These are phyloP conservation scores for Piaya cayana DNA, from an alignment of 2,113 vertebrate genomes.

Conservation along the genomic window DNA sequence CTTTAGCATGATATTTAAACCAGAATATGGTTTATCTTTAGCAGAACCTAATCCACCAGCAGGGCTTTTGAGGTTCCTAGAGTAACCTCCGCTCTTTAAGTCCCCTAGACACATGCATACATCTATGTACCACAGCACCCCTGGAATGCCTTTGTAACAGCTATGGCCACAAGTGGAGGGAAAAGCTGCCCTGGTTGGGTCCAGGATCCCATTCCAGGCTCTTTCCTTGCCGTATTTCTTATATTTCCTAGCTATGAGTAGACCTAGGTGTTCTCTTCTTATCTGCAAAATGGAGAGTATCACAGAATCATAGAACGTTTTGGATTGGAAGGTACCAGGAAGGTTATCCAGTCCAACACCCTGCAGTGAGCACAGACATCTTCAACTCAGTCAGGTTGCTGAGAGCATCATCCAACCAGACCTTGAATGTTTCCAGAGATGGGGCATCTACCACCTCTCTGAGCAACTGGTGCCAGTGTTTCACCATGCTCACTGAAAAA, in stretches of 20 bases:
- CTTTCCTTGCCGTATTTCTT: not conserved
- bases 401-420: too few species aligned
- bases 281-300: not conserved
- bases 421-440: too few species aligned
- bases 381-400: too few species aligned
- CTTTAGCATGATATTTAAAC: not conserved
- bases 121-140: not conserved
- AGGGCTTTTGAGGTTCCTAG: not conserved
- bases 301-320: too few species aligned
- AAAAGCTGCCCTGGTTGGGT: not conserved
- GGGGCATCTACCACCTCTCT: too few species aligned
- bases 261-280: not conserved
- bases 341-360: too few species aligned
- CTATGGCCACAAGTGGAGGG: fast-evolving
- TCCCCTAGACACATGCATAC: fast-evolving
- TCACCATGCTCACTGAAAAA: too few species aligned
- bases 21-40: not conserved
- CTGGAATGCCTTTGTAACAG: not conserved
- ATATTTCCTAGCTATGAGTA: not conserved
- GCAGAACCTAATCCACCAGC: not conserved
- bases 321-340: too few species aligned
- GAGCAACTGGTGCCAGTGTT: too few species aligned
- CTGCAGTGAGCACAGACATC: too few species aligned
- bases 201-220: not conserved
- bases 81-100: not conserved